Percentiles rank a stretch among this genome's conserved stretches.
phyloP scores from a whole-genome alignment of 2,888 invertebrate species.

The Nymphalis c-album region DNA sequence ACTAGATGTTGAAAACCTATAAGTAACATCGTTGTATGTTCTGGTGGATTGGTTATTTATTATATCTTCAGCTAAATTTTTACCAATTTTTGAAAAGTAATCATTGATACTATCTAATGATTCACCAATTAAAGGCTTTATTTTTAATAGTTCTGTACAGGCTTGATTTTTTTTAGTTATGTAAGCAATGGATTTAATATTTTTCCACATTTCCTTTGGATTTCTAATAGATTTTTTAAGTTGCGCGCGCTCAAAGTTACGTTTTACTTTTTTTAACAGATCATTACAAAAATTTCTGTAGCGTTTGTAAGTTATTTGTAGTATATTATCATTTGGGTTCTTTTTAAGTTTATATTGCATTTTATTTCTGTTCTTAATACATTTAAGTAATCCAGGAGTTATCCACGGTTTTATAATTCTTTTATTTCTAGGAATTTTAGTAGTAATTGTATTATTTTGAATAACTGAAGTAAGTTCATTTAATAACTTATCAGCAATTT shows the following conservation, averaged over 20 bases:
- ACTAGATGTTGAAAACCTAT: conserved; percentile 1
- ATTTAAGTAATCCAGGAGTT: conserved; percentile 19
- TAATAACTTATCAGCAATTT: neutral
- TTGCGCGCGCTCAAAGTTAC: conserved; percentile 28
- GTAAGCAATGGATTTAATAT: conserved; percentile 8
- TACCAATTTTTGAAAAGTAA: conserved; percentile 1
- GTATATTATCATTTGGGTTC: conserved; percentile 23
- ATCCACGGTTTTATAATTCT: conserved; percentile 1
- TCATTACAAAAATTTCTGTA: conserved; percentile 42
- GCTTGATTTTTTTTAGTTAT: conserved; percentile 3
- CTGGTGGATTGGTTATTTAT: neutral
- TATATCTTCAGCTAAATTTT: conserved; percentile 1
- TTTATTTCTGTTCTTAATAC: conserved; percentile 37
- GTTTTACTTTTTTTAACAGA: conserved; percentile 38
- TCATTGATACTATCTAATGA: neutral
- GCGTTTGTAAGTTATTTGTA: conserved; percentile 34
- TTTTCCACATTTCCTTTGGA: conserved; percentile 10
- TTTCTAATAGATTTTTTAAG: conserved; percentile 16
- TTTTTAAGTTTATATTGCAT: conserved; percentile 26
- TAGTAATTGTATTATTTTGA: conserved; percentile 25
- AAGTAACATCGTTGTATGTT: conserved; percentile 4
- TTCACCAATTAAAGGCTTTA: neutral
- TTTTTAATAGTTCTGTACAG: conserved; percentile 1
- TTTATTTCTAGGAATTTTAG: conserved; percentile 1
- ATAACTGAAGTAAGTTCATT: conserved; percentile 1